Evolutionary conservation across 2,797 vertebrate species (phyloP), one percentile per base, ranked within the genome.

Genomic region (Nannoperca australis): DNA sequence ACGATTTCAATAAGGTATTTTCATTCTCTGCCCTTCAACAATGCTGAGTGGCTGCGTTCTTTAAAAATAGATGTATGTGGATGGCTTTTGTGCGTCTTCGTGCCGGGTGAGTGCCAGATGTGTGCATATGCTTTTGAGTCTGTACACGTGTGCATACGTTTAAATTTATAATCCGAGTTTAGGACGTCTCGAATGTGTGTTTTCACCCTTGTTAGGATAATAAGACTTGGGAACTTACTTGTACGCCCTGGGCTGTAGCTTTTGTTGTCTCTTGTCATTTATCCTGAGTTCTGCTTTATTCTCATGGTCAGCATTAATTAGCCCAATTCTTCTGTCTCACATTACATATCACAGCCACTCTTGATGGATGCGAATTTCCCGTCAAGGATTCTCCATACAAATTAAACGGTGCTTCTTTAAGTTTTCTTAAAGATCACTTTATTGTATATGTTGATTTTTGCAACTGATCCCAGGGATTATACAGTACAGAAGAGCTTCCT

Each of bases 301-400:
- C 62, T 78, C 32, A 30, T 70, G 68, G 76, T 89, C 85, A 81
- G 51, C 73, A 78, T 69, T 65, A 84, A 85, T 77, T 44, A 87
- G 8, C 62, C 55, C 56, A 27, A 38, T 75, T 67, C 42, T 51
- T 78, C 59, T 85, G 30, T 54, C n/a, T 70, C 64, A 27, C 40
- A 30, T 70, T 58, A 77, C 47, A 45, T 38, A 44, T 73, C 59
- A 62, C 34, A 67, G 17, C 36, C 45, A 65, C 12, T 32, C 27
- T 38, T 7, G 9, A 63, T 61, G 13, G 20, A 60, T 27, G 27
- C 78, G 2, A 59, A 73, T 82, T 61, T 60, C 7, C 49, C 18
- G 13, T 65, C 4, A 53, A 8, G 20, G 60, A 18, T 63, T 60
- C 42, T 76, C 7, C 34, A 22, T 40, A 30, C 58, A 54, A 56